Evolutionary conservation across 2,113 vertebrate genomes (phyloP), one percentile per base, ranked within the genome.

Genomic region (Axis porcinus): DNA sequence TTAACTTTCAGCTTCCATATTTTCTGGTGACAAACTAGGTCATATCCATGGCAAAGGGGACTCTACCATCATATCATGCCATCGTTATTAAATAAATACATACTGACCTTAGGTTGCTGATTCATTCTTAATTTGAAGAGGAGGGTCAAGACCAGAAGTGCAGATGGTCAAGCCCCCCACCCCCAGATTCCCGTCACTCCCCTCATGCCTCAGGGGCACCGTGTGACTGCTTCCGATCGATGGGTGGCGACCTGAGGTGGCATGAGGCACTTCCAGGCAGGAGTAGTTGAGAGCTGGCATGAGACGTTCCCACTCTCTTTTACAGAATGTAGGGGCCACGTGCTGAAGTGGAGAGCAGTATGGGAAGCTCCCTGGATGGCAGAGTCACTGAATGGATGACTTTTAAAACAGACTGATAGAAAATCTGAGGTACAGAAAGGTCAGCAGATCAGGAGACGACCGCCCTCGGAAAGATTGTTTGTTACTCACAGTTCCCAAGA

Each of bases 81-180:
- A 2, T 57, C 45, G n/a, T 89, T 96, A 86, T 96, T 95, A 74
- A n/a, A 57, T 87, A 97, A 97, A 97, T n/a, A 76, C 45, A 27
- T 4, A 33, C 40, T 98, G 93, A 95, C 96, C 95, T 94, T 19
- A 1, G 96, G 28, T 58, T 33, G 74, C 91, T 79, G 92, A 74
- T 86, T 94, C 55, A 1, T 64, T 95, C 50, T 50, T 76, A 83
- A 43, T 83, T 95, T 96, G 55, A 43, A 55, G 1, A 14, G 85
- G 58, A 50, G 47, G 45, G 82, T n/a, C 70, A 86, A 86, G 94
- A 76, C 0, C 1, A 0, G 43, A 19, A 76, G 74, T 87, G 17
- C 4, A 50, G 58, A 40, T 0, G 13, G 58, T 3, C 11, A 33
- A 7, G 7, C 9, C 11, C 19, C 17, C 21, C 2, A 0, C 7